Conservation (phyloP, 2,113 vertebrate genomes). For the Bucco capensis region DNA sequence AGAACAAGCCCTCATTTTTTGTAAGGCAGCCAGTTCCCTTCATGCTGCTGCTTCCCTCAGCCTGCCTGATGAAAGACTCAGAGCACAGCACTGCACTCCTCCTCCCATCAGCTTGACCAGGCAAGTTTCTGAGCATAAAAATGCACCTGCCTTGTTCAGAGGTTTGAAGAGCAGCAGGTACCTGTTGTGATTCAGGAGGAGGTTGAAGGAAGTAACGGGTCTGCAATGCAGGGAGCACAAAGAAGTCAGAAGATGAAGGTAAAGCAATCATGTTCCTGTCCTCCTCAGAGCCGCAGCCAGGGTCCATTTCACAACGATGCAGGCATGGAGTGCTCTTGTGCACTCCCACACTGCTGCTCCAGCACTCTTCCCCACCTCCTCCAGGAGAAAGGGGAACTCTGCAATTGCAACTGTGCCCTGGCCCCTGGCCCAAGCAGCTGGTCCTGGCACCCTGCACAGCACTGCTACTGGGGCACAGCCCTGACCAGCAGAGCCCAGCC, state of each 20-base stretch:
- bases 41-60: background rate
- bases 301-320: background rate
- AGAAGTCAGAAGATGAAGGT: background rate
- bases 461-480: background rate
- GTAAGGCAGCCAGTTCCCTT: background rate
- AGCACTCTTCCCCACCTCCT: background rate
- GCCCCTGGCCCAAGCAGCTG: background rate
- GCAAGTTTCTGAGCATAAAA: background rate
- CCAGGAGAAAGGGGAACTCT: background rate
- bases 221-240: background rate
- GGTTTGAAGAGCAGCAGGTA: background rate
- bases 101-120: background rate
- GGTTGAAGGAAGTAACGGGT: background rate
- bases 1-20: background rate
- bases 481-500: background rate
- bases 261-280: background rate
- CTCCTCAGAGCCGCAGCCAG: background rate
- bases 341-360: background rate
- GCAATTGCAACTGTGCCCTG: background rate
- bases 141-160: background rate
- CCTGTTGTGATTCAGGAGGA: background rate
- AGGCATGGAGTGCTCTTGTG: background rate
- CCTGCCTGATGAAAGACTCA: background rate
- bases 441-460: background rate
- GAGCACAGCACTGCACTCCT: background rate